phyloP scores from a whole-genome alignment of 2,888 invertebrate genomes.

The Heliconius aoede region DNA sequence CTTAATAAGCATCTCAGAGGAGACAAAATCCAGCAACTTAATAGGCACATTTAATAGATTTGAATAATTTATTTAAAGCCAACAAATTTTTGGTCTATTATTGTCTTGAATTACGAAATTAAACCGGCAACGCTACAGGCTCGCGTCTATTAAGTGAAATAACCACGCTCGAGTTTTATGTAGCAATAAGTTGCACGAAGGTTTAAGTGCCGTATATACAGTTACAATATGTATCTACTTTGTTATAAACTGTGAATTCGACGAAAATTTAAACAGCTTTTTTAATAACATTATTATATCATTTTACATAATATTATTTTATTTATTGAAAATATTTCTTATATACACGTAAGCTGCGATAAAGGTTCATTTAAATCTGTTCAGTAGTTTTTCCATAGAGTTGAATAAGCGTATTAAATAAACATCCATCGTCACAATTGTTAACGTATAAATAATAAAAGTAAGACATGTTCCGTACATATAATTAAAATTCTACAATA shows the following conservation, averaged over 20 bases:
- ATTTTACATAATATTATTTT: background rate
- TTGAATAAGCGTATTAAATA: too few relatives aligned
- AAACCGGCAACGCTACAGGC: conserved; percentile 39
- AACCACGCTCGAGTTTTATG: conserved; percentile 68
- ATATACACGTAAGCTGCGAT: too few relatives aligned
- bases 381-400: too few relatives aligned
- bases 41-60: conserved; percentile 43
- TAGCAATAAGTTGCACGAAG: conserved; percentile 56
- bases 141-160: conserved; percentile 66
- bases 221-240: background rate
- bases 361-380: too few relatives aligned
- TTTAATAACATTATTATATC: background rate
- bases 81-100: conserved; percentile 41
- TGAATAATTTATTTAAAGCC: conserved; percentile 48
- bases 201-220: conserved; percentile 30
- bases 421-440: too few relatives aligned
- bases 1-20: conserved; percentile 42
- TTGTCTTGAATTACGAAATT: conserved; percentile 57
- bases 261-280: background rate
- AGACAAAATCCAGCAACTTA: conserved; percentile 45
- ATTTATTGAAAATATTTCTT: too few relatives aligned
- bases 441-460: too few relatives aligned
- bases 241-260: background rate
- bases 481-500: too few relatives aligned
- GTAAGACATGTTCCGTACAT: too few relatives aligned